Conservation (phyloP, 2,888 invertebrate genomes). For the Lepidocyrtinus sp. region DNA sequence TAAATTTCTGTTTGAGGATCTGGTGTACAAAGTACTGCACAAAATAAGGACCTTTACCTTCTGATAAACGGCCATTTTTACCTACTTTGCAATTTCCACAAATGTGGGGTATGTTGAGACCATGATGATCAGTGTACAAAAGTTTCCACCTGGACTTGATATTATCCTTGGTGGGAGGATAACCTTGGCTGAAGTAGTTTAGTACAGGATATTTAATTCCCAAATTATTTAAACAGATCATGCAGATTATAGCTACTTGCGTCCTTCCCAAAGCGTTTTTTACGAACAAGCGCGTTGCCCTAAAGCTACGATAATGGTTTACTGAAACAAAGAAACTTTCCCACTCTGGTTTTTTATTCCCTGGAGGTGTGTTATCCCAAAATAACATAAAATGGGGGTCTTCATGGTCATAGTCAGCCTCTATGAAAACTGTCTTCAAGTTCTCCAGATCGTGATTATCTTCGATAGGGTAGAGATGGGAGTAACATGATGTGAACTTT, state of each 20-base stretch:
- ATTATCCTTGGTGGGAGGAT: not conserved
- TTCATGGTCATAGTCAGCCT: constrained; percentile 23
- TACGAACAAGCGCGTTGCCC: constrained; percentile 5
- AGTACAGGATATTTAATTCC: not conserved
- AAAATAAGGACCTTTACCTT: not conserved
- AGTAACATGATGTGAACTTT: constrained; percentile 14
- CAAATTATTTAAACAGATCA: not conserved
- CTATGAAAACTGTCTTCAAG: not conserved
- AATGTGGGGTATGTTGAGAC: constrained; percentile 22
- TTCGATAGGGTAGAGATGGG: constrained; percentile 25
- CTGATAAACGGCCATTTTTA: not conserved
- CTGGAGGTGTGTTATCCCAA: constrained; percentile 16
- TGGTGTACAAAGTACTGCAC: constrained; percentile 16
- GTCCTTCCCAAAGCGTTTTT: not conserved
- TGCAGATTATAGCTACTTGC: constrained; percentile 23
- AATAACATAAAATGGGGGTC: constrained; percentile 17
- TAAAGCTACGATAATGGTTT: not conserved
- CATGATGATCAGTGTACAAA: not conserved
- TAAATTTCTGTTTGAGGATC: constrained; percentile 16
- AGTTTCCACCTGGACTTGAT: not conserved
- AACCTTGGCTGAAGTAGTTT: not conserved
- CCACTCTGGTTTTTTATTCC: not conserved
- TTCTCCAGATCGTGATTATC: not conserved
- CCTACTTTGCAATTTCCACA: not conserved
- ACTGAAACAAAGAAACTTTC: not conserved